Base-by-base conservation (phyloP, 2,113 vertebrate species). In the Pyrgilauda ruficollis region DNA sequence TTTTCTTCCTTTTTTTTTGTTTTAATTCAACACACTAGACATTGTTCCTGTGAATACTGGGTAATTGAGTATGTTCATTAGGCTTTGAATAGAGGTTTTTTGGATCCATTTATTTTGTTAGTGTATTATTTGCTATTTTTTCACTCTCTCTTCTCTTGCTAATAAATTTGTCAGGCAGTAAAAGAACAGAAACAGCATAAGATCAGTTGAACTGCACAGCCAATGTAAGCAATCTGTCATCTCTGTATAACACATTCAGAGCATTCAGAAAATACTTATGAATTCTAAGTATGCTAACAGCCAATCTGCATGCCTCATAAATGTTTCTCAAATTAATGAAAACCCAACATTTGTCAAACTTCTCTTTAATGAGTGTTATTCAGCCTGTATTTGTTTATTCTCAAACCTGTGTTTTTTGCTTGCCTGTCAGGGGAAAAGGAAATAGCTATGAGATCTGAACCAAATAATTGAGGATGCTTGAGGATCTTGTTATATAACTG, bases 261-360 rank as follows among this genome's bases (percentile, higher is more conserved):
- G 35, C 21, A 67, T 63, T 86, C 63, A 90, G 55, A 83, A 95
- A 91, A 77, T 17, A 21, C 28, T 86, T 81, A 77, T 24, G 56
- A 91, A 88, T 93, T 91, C 56, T 84, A 76, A 90, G 31, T 52
- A 56, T 39, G 21, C 64, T 91, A 35, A 56, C 39, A 77, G 31
- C 11, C 59, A 83, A 59, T 83, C 67, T 93, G 55, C 46, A 46
- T 74, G 55, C 21, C 79, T 86, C 61, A 93, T 86, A 88, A 94
- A 88, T 52, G 72, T 80, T 95, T 94, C 24, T 81, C 27, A 70
- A 63, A 90, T 80, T 95, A 92, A 93, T 93, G 76, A 90, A 92
- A 91, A 91, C 33, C 0, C 10, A 90, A 73, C 13, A 74, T 80
- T 90, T 84, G 63, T 88, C 63, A 85, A 70, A 74, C 53, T 90